phyloP scores from a whole-genome alignment of 2,888 invertebrate genomes.

The Parochlus steinenii region DNA sequence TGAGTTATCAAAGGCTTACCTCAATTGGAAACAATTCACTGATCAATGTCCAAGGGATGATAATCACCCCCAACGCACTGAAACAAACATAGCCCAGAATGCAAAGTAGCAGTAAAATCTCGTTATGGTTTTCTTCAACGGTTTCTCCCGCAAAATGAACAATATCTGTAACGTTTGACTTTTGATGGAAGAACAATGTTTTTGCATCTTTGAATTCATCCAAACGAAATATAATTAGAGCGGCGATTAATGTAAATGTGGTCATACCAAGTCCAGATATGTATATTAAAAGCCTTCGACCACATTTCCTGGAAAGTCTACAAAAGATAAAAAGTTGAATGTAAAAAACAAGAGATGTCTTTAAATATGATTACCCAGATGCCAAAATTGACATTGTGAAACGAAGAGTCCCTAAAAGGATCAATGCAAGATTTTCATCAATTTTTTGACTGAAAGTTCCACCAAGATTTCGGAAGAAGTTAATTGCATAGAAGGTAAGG shows the following conservation, averaged over 20 bases:
- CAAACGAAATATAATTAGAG: too few species aligned
- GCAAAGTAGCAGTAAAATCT: slow-evolving; percentile 30
- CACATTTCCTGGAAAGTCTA: slow-evolving; percentile 22
- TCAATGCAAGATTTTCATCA: slow-evolving; percentile 17
- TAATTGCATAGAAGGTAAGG: slow-evolving; percentile 34
- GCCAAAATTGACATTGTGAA: slow-evolving; percentile 36
- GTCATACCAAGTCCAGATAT: slow-evolving; percentile 36
- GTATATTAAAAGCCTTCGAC: slow-evolving; percentile 34
- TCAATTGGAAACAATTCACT: slow-evolving; percentile 19
- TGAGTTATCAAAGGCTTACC: slow-evolving; percentile 7
- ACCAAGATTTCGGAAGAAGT: slow-evolving; percentile 16
- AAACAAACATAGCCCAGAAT: slow-evolving; percentile 35
- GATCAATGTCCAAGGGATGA: slow-evolving; percentile 42
- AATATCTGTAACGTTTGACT: too few species aligned
- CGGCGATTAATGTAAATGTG: slow-evolving; percentile 21
- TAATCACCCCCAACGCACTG: slow-evolving; percentile 35
- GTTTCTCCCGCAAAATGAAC: too few species aligned
- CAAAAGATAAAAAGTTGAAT: neutral
- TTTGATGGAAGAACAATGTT: too few species aligned
- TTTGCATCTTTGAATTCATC: too few species aligned
- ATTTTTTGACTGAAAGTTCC: slow-evolving; percentile 16
- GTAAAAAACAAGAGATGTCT: too few species aligned
- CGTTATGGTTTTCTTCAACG: too few species aligned
- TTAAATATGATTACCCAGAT: slow-evolving; percentile 19
- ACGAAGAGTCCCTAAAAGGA: slow-evolving; percentile 20